phyloP scores from a whole-genome alignment of 2,888 invertebrate genomes.

The Drosophila koepferae region DNA sequence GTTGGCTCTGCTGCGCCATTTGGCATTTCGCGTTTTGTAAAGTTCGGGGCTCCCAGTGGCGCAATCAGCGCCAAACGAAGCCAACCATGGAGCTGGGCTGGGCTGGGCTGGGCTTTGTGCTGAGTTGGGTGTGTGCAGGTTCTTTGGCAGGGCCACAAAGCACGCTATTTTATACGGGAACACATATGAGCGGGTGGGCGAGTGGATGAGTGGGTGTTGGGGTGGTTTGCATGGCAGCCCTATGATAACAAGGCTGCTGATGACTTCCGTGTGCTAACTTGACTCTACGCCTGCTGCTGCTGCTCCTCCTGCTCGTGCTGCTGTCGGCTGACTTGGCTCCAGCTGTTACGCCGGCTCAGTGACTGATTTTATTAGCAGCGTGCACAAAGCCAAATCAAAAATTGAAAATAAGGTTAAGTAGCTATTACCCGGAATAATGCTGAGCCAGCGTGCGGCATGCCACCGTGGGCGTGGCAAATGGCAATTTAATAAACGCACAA shows the following conservation, averaged over 20 bases:
- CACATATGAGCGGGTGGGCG: constrained; percentile 15
- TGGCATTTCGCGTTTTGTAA: constrained; percentile 73
- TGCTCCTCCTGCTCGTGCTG: not conserved
- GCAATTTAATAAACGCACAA: constrained; percentile 69
- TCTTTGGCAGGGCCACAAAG: constrained; percentile 57
- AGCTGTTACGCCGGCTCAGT: constrained; percentile 23
- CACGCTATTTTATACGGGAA: constrained; percentile 67
- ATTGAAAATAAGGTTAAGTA: constrained; percentile 82
- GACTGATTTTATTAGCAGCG: constrained; percentile 49
- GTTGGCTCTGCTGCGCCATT: constrained; percentile 31
- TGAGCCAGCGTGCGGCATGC: constrained; percentile 27
- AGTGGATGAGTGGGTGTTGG: not conserved
- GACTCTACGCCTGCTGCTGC: constrained; percentile 8
- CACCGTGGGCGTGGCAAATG: constrained; percentile 49
- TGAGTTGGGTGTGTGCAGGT: constrained; percentile 43
- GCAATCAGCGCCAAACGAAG: constrained; percentile 72
- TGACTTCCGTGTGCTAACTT: constrained; percentile 69
- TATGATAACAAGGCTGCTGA: constrained; percentile 78
- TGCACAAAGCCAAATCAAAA: constrained; percentile 71
- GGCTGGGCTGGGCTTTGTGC: constrained; percentile 3
- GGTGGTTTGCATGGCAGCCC: constrained; percentile 24
- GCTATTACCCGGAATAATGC: constrained; percentile 74
- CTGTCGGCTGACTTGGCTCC: constrained; percentile 45
- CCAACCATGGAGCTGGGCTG: constrained; percentile 21
- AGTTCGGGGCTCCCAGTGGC: constrained; percentile 74